Evolutionary conservation across 2,113 vertebrate genomes (phyloP).

Genomic region (Blennius ocellaris): DNA sequence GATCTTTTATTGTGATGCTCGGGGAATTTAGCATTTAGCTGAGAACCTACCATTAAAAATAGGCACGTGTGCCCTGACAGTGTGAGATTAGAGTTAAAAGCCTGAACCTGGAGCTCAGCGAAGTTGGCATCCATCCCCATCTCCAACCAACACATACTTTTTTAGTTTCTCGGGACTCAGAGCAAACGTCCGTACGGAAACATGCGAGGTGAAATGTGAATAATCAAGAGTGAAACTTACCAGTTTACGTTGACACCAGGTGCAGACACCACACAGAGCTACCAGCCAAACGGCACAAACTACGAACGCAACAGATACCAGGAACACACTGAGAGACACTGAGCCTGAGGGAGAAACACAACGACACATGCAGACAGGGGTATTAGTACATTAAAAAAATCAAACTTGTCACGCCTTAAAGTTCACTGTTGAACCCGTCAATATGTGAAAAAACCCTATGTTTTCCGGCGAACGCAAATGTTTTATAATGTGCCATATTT

Average conservation of each 20-base stretch:
- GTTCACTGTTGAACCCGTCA: slow-evolving; percentile 4
- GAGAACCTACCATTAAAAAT: too few relatives aligned
- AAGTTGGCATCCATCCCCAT: too few relatives aligned
- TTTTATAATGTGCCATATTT: slow-evolving; percentile 19
- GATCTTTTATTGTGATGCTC: too few relatives aligned
- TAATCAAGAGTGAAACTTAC: slow-evolving; percentile 81
- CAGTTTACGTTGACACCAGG: slow-evolving; percentile 99
- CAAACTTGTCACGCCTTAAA: slow-evolving; percentile 14
- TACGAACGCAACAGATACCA: slow-evolving; percentile 94
- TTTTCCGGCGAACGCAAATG: not conserved
- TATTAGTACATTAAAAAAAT: slow-evolving; percentile 48
- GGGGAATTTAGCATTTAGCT: too few relatives aligned
- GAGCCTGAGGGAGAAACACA: slow-evolving; percentile 82
- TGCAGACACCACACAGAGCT: slow-evolving; percentile 95
- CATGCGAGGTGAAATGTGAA: slow-evolving; percentile 3
- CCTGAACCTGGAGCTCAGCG: too few relatives aligned
- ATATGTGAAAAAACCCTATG: not conserved
- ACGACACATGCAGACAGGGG: slow-evolving; percentile 35
- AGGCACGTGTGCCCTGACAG: too few relatives aligned
- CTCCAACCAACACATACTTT: not conserved
- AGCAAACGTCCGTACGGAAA: not conserved
- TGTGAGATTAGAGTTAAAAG: too few relatives aligned
- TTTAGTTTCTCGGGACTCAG: not conserved
- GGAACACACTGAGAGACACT: slow-evolving; percentile 92
- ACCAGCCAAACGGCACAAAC: slow-evolving; percentile 95